Evolutionary conservation across 35 echinoderm and acorn worm species (phyloP).

Genomic region (Hemicentrotus pulcherrimus): DNA sequence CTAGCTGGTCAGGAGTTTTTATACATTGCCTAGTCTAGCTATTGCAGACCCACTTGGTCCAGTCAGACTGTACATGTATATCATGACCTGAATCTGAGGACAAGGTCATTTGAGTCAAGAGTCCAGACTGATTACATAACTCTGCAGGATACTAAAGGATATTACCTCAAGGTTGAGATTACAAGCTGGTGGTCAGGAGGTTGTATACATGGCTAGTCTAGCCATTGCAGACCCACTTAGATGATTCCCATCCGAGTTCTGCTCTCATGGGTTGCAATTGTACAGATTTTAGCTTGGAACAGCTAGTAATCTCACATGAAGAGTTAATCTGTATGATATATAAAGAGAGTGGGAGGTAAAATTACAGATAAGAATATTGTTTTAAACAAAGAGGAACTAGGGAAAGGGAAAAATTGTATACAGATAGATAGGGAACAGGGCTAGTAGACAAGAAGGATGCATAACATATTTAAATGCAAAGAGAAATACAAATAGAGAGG

Average conservation of each 20-base stretch:
- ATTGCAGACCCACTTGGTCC: not conserved
- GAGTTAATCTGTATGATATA: not conserved
- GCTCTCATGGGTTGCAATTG: not conserved
- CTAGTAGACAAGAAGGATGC: too few species aligned
- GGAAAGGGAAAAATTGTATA: too few species aligned
- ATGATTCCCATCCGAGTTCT: not conserved
- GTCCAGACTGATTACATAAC: slow-evolving; percentile 17
- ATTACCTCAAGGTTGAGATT: not conserved
- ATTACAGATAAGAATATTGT: not conserved
- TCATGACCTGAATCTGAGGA: not conserved
- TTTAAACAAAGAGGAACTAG: not conserved
- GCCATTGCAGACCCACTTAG: not conserved
- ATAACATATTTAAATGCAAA: too few species aligned
- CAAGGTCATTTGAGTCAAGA: not conserved
- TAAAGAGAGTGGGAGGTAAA: not conserved
- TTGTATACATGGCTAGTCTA: not conserved
- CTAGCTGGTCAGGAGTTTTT: not conserved
- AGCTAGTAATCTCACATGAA: not conserved
- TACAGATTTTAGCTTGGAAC: not conserved
- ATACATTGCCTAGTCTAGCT: not conserved
- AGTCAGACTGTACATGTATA: too few species aligned
- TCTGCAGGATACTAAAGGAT: not conserved
- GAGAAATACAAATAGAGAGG: not conserved
- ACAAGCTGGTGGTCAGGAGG: not conserved
- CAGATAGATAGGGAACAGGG: too few species aligned